Evolutionary conservation across 2,113 vertebrate species (phyloP).

Genomic region (Caracal caracal): DNA sequence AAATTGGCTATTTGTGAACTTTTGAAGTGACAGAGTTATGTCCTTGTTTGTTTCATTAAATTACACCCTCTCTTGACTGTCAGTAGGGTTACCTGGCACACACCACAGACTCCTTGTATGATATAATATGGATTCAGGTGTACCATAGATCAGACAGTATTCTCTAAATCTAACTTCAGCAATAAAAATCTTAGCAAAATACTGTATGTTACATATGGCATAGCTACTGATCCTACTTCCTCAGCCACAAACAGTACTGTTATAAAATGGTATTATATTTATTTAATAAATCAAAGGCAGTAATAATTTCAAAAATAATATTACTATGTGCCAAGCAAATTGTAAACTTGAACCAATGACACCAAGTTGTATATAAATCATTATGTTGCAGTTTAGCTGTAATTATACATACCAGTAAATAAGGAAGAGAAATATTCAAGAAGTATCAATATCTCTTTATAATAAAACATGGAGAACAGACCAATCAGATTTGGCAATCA

Average conservation of each 20-base stretch:
- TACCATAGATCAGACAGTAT: not conserved
- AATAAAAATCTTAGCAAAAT: constrained; percentile 8
- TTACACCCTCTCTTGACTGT: not conserved
- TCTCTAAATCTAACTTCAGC: not conserved
- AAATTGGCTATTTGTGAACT: not conserved
- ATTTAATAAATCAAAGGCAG: not conserved
- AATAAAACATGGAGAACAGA: constrained; percentile 23
- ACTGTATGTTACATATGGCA: not conserved
- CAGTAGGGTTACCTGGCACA: not conserved
- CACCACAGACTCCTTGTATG: not conserved
- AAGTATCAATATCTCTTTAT: not conserved
- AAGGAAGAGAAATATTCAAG: not conserved
- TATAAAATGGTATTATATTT: not conserved
- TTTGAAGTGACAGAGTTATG: not conserved
- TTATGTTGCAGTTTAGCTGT: not conserved
- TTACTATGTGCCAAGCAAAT: not conserved
- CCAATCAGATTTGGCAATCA: not conserved
- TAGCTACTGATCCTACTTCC: not conserved
- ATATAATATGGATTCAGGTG: not conserved
- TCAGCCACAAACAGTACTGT: not conserved
- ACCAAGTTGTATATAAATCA: not conserved
- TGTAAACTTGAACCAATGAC: not conserved
- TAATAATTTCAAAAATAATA: constrained; percentile 34
- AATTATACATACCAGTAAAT: not conserved
- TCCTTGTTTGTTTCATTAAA: constrained; percentile 29